Percentiles rank a stretch among this genome's conserved stretches.
Evolutionary conservation across 1,140 invertebrate genomes (phyloP).

Genomic region (Caenorhabditis latens): DNA sequence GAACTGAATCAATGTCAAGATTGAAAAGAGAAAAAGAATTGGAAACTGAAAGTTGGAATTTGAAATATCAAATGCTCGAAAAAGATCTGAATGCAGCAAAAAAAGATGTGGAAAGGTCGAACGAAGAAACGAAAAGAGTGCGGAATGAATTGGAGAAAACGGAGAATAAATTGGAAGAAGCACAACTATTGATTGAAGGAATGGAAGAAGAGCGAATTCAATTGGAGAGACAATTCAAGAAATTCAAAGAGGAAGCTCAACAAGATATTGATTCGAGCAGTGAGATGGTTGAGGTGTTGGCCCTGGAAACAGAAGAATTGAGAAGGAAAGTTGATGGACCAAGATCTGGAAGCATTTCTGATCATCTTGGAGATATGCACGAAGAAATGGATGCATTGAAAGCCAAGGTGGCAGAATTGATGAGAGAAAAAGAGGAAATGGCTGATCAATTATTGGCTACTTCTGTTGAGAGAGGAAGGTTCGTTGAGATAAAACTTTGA

Average conservation of each 20-base stretch:
- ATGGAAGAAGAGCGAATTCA: constrained; percentile 58
- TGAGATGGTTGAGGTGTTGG: constrained; percentile 67
- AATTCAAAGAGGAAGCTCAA: constrained; percentile 67
- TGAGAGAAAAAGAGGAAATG: constrained; percentile 58
- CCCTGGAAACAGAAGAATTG: constrained; percentile 58
- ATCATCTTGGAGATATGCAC: constrained; percentile 65
- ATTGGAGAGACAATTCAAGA: constrained; percentile 58
- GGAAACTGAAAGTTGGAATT: constrained; percentile 59
- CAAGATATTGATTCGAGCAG: constrained; percentile 66
- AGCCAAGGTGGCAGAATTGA: constrained; percentile 49
- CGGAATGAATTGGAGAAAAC: constrained; percentile 63
- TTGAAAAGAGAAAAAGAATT: constrained; percentile 67
- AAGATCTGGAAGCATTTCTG: constrained; percentile 66
- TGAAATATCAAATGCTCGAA: constrained; percentile 67
- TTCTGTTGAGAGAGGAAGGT: constrained; percentile 42
- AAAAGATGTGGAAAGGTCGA: constrained; percentile 50
- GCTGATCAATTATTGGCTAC: constrained; percentile 48
- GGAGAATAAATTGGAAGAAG: constrained; percentile 48
- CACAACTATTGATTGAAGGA: constrained; percentile 49
- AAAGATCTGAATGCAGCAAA: constrained; percentile 52
- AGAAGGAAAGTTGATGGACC: constrained; percentile 57
- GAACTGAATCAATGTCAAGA: constrained; percentile 59
- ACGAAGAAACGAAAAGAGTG: constrained; percentile 55
- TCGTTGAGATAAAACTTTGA: not conserved
- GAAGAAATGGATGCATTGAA: constrained; percentile 65